These are phyloP conservation scores for Hesperia comma DNA, from an alignment of 2,888 invertebrate genomes.

Conservation along the genomic window DNA sequence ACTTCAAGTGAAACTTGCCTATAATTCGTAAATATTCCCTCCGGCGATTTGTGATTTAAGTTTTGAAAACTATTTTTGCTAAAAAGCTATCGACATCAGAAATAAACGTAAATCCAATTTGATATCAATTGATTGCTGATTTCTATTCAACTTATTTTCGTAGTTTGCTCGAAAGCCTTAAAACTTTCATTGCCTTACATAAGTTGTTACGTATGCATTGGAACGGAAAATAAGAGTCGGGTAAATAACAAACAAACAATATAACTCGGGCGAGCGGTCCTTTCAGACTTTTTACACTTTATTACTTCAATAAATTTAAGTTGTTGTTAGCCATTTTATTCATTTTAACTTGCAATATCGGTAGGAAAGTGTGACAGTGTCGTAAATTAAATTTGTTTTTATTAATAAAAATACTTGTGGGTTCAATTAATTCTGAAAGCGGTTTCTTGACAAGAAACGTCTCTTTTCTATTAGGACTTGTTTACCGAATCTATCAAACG, in stretches of 20 bases:
- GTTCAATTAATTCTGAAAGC: too few species aligned
- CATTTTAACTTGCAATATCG: neutral
- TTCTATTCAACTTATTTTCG: conserved; percentile 2
- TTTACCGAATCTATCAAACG: too few species aligned
- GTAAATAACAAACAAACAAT: conserved; percentile 11
- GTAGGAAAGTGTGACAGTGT: neutral
- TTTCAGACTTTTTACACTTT: neutral
- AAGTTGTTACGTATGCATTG: conserved; percentile 20
- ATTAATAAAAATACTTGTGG: too few species aligned
- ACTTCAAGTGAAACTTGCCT: too few species aligned
- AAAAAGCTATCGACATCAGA: neutral
- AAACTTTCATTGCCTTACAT: conserved; percentile 28
- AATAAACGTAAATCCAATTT: conserved; percentile 11
- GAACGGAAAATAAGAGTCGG: conserved; percentile 12
- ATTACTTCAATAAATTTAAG: neutral
- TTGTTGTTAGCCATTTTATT: neutral
- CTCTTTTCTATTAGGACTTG: too few species aligned
- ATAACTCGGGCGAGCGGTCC: neutral
- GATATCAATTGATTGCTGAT: neutral
- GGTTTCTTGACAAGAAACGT: too few species aligned
- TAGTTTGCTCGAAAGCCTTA: conserved; percentile 2
- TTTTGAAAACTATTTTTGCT: neutral
- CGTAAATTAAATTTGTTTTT: neutral
- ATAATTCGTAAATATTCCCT: too few species aligned
- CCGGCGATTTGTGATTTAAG: neutral